Evolutionary conservation across 2,888 invertebrate species (phyloP).

Genomic region (Prosopocoilus inquinatus): DNA sequence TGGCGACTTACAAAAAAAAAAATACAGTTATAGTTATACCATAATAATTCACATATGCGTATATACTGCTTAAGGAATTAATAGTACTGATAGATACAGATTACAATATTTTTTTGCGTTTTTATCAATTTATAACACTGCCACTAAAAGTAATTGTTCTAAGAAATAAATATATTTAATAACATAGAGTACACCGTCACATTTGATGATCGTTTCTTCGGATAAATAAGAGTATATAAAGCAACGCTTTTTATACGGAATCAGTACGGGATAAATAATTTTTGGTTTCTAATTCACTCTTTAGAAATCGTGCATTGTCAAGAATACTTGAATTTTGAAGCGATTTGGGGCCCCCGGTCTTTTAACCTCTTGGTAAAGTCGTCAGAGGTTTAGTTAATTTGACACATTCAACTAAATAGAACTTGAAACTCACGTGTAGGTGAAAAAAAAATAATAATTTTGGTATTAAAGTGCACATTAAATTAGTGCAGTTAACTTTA

Average conservation of each 20-base stretch:
- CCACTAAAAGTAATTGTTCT: background rate
- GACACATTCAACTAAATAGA: too few relatives aligned
- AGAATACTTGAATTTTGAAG: too few relatives aligned
- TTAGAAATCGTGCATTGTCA: too few relatives aligned
- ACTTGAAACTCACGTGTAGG: too few relatives aligned
- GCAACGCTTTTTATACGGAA: background rate
- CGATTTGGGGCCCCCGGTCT: too few relatives aligned
- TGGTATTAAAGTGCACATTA: too few relatives aligned
- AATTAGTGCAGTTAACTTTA: too few relatives aligned
- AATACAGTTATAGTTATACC: background rate
- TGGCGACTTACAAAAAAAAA: background rate
- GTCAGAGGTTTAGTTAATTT: too few relatives aligned
- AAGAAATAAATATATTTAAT: background rate
- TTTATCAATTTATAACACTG: constrained; percentile 1
- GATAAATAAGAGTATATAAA: background rate
- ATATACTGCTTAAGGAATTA: constrained; percentile 9
- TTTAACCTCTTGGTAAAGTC: too few relatives aligned
- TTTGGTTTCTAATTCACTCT: too few relatives aligned
- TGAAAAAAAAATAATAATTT: too few relatives aligned
- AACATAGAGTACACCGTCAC: background rate
- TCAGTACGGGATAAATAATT: background rate
- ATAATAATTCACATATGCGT: constrained; percentile 4
- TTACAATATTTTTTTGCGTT: constrained; percentile 1
- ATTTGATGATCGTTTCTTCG: background rate
- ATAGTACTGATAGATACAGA: constrained; percentile 6